A percentile compares a stretch with the other conserved stretches of the same genome.
Conservation (phyloP, 2,797 vertebrate genomes). For the Poliocrania exsul region DNA sequence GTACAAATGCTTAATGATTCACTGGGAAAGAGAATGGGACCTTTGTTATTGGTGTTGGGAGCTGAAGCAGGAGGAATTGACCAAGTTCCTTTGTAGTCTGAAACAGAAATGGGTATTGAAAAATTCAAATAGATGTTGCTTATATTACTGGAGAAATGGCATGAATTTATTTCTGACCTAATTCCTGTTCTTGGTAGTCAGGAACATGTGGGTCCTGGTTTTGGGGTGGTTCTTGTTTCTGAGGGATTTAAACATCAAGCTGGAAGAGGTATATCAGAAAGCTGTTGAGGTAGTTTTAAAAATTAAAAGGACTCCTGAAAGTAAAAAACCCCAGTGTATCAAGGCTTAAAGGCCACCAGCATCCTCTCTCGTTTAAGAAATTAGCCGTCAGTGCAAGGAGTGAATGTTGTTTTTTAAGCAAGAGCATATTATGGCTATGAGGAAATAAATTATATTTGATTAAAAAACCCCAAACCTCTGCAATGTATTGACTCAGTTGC, state of each 20-base stretch:
- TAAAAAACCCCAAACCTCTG: not conserved
- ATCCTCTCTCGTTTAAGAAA: not conserved
- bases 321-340: accelerated
- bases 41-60: not conserved
- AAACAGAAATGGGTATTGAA: not conserved
- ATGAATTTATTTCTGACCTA: not conserved
- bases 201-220: not conserved
- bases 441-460: not conserved
- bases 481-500: not conserved
- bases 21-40: not conserved
- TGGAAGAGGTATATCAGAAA: not conserved
- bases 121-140: not conserved
- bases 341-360: not conserved
- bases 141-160: not conserved
- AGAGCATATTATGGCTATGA: not conserved
- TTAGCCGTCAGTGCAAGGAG: not conserved
- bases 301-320: not conserved
- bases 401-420: not conserved
- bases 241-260: not conserved
- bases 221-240: not conserved
- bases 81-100: not conserved
- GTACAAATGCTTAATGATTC: not conserved
- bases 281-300: not conserved
- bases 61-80: not conserved
- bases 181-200: not conserved